Base-by-base conservation (phyloP, 2,888 invertebrate genomes). In the Ganaspis brasiliensis region DNA sequence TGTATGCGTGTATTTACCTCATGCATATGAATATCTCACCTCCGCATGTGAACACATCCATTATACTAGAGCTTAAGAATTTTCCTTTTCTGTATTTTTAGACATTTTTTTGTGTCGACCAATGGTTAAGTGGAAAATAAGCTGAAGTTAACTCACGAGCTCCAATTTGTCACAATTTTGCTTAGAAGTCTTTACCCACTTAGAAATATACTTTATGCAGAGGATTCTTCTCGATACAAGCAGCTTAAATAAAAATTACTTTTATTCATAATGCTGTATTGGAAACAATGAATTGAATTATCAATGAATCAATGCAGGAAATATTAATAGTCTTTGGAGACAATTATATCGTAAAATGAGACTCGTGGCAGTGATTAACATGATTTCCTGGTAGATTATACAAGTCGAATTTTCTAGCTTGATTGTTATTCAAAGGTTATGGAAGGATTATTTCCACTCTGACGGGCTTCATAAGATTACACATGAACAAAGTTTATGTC, bases 251-350 rank as follows among this genome's bases (percentile, higher is more conserved):
- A n/a, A n/a, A n/a, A n/a, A n/a, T n/a, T n/a, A n/a, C n/a, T n/a
- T n/a, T n/a, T n/a, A n/a, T n/a, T n/a, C n/a, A n/a, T n/a, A n/a
- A n/a, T n/a, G n/a, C n/a, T n/a, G n/a, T n/a, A n/a, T n/a, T n/a
- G n/a, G n/a, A n/a, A n/a, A n/a, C n/a, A n/a, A n/a, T n/a, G n/a
- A n/a, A n/a, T n/a, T n/a, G n/a, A n/a, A n/a, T n/a, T n/a, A n/a
- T n/a, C n/a, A n/a, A n/a, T n/a, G n/a, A n/a, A n/a, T n/a, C n/a
- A n/a, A n/a, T n/a, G n/a, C n/a, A n/a, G n/a, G n/a, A n/a, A n/a
- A 87, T 87, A 87, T 87, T 87, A 87, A 87, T 85, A 81, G 79
- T 57, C 74, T 57, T 74, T 59, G 72, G 75, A 72, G 73, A 72
- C 73, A 74, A 75, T 77, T 45, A 63, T 70, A n/a, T n/a, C n/a